A percentile compares a stretch with the other conserved stretches of the same genome.
Conservation (phyloP, 2,797 vertebrate species). For the Diglossa cyanea region DNA sequence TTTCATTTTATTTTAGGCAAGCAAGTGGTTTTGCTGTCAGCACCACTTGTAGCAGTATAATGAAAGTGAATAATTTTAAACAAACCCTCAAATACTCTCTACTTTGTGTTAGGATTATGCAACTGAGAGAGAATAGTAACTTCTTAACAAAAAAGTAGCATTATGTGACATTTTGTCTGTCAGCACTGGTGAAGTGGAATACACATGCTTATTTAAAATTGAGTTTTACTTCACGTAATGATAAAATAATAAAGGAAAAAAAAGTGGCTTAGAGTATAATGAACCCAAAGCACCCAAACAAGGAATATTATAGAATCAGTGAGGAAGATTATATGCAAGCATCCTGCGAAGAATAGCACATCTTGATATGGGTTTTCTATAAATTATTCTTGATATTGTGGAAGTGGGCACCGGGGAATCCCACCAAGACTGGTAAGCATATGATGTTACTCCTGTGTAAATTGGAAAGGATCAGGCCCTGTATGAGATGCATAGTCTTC, state of each 20-base stretch:
- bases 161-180: conserved; percentile 73
- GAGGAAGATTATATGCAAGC: not conserved
- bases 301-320: not conserved
- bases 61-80: conserved; percentile 72
- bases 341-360: not conserved
- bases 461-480: not conserved
- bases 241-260: conserved; percentile 5
- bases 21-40: conserved; percentile 71
- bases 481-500: not conserved
- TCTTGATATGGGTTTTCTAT: not conserved
- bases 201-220: conserved; percentile 53
- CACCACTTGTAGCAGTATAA: conserved; percentile 69
- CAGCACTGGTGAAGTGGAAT: conserved; percentile 68
- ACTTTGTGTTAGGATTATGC: conserved; percentile 73
- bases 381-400: not conserved
- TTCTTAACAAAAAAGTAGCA: conserved; percentile 28
- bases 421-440: not conserved
- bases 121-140: conserved; percentile 51
- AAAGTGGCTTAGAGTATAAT: not conserved
- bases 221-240: not conserved
- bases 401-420: not conserved
- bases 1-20: conserved; percentile 70
- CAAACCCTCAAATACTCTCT: conserved; percentile 69
- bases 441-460: not conserved
- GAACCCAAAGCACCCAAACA: not conserved